A percentile compares a stretch with the other conserved stretches of the same genome.
Evolutionary conservation across 2,113 vertebrate species (phyloP).

Genomic region (Aythya baeri): DNA sequence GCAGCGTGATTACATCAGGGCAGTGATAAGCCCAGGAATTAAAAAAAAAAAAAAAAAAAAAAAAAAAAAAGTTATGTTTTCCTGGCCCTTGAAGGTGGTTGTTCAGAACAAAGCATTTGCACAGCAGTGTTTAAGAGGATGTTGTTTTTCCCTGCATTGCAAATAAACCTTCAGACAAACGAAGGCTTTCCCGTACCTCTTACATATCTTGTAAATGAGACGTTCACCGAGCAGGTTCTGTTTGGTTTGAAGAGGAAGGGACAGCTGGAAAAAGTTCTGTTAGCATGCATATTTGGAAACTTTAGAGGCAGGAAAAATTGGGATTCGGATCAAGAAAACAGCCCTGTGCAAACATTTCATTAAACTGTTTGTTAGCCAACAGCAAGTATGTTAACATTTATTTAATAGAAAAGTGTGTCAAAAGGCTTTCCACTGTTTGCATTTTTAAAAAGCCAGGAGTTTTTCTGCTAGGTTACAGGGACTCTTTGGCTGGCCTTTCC

Average conservation of each 20-base stretch:
- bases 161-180: neutral
- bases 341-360: neutral
- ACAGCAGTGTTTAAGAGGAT: neutral
- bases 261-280: neutral
- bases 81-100: neutral
- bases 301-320: neutral
- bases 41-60: no score
- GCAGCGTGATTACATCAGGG: neutral
- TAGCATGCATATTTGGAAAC: neutral
- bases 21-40: neutral
- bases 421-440: neutral
- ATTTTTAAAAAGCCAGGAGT: neutral
- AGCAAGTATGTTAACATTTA: neutral
- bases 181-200: neutral
- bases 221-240: neutral
- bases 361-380: conserved; percentile 10
- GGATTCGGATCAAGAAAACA: neutral
- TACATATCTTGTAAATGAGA: neutral
- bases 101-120: neutral
- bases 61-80: neutral
- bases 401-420: neutral
- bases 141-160: neutral
- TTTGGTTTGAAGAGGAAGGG: neutral
- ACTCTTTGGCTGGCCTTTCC: neutral
- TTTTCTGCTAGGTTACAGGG: neutral